Evolutionary conservation across 2,113 vertebrate genomes (phyloP).

Genomic region (Bos indicus): DNA sequence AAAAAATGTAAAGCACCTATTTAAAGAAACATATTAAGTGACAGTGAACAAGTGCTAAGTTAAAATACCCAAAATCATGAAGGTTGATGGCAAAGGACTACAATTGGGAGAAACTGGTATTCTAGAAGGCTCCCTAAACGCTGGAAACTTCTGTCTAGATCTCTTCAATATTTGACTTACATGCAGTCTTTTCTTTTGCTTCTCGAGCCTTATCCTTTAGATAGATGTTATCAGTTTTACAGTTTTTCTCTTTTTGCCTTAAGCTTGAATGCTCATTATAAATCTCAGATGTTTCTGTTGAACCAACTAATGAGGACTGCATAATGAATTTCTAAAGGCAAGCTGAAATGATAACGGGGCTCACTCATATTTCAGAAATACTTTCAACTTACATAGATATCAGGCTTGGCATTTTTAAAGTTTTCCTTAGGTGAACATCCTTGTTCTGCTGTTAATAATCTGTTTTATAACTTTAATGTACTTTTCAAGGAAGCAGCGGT

Average conservation of each 20-base stretch:
- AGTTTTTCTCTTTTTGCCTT: background rate
- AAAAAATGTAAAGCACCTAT: background rate
- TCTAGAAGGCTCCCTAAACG: background rate
- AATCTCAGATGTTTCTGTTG: background rate
- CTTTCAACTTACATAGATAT: background rate
- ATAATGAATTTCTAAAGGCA: background rate
- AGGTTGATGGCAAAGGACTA: background rate
- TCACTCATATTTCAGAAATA: background rate
- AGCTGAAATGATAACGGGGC: background rate
- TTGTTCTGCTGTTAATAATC: background rate
- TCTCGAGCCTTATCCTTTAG: background rate
- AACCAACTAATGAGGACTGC: background rate
- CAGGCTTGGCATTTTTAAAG: background rate
- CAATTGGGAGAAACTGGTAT: background rate
- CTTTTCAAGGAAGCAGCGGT: background rate
- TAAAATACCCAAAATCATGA: background rate
- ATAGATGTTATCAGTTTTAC: background rate
- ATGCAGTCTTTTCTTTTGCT: background rate
- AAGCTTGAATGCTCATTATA: background rate
- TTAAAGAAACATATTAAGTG: slow-evolving; percentile 8
- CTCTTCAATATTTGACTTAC: background rate
- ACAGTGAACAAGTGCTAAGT: background rate
- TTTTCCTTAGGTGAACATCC: background rate
- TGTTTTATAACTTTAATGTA: background rate
- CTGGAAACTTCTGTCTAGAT: background rate